Evolutionary conservation across 2,113 vertebrate genomes (phyloP).

Genomic region (Pongo abelii): DNA sequence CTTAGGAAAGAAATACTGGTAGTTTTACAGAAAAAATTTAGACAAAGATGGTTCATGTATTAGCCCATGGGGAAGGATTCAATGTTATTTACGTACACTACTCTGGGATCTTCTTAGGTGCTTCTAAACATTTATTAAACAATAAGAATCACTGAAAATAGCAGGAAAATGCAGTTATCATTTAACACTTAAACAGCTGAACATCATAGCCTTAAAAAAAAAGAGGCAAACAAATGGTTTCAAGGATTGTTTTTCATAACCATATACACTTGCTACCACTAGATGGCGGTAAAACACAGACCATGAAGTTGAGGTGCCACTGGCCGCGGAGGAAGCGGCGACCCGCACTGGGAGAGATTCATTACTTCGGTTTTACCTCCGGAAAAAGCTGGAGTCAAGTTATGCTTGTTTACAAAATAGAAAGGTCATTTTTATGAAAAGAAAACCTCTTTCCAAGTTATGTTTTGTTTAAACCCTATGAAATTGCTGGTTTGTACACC

Average conservation of each 20-base stretch:
- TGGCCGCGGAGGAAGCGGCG: fast-evolving
- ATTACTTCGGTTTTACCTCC: not conserved
- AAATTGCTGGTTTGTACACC: not conserved
- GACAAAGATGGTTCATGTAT: not conserved
- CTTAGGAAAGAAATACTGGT: not conserved
- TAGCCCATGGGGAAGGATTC: not conserved
- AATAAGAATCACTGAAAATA: not conserved
- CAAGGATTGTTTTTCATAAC: not conserved
- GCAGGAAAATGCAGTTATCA: not conserved
- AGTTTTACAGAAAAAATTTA: not conserved
- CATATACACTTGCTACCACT: not conserved
- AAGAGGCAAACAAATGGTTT: not conserved
- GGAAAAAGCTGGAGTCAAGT: not conserved
- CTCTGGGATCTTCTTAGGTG: not conserved
- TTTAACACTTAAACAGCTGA: not conserved
- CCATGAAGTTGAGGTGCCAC: not conserved
- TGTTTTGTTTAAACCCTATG: not conserved
- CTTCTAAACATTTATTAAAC: not conserved
- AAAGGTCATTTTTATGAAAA: not conserved
- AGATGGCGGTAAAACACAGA: slow-evolving; percentile 58
- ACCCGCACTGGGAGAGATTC: not conserved
- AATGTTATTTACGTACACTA: not conserved
- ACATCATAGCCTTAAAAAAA: not conserved
- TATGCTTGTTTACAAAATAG: not conserved
- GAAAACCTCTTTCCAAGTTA: not conserved